Base-by-base conservation (phyloP, 2,888 invertebrate genomes). In the Cyclophora punctaria region DNA sequence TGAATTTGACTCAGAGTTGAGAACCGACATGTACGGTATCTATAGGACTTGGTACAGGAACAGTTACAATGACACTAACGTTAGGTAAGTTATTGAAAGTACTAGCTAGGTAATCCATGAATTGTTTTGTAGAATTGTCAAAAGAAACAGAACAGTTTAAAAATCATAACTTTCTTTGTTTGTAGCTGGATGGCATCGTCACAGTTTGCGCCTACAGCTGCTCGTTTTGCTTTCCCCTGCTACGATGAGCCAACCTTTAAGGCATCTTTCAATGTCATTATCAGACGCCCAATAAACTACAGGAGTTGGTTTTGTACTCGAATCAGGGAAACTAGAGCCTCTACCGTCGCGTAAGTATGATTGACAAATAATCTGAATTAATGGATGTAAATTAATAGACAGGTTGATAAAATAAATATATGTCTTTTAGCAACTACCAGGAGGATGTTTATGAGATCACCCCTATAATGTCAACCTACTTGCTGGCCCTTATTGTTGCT, bases 241-340 rank as follows among this genome's bases (percentile, higher is more conserved):
- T 95, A 95, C 63, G 95, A 95, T 66, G 94, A 96, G 61, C 96
- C 96, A 0, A 90, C 91, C n/a, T 93, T 94, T 69, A 95, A 96
- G 69, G 94, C 96, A 0, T 92, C 89, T 4, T 96, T 96, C 59
- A 80, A 88, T 7, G 89, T 96, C 35, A 91, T 88, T 51, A 90
- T 96, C 57, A 90, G 90, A 41, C 90, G 92, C 41, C 88, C 91
- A 1, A 49, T 47, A 0, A 73, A 72, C n/a, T 87, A 83, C 71
- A 78, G 69, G 2, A 83, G 86, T 57, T 89, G 91, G 72, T 81
- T 90, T 48, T 91, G 92, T 47, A 94, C 93, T 56, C 92, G 90
- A 83, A 89, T 89, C 0, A 51, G 66, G 1, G 49, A 61, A 3
- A 78, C 73, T 0, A 51, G 33, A 3, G n/a, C 6, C 7, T 47